Conservation (phyloP, 1,140 invertebrate genomes). For the Heliothis virescens region DNA sequence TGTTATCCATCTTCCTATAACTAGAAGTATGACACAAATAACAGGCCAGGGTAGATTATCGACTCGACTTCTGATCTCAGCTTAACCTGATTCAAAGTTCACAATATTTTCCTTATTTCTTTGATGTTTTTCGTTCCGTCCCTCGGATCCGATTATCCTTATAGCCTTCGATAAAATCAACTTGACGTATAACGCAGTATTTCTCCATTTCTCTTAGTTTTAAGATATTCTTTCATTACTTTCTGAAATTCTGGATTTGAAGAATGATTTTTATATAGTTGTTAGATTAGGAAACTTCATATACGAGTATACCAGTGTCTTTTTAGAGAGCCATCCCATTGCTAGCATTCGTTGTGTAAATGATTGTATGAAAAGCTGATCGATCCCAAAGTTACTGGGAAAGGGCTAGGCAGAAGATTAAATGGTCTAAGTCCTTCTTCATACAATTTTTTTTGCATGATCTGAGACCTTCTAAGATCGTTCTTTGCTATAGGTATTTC, state of each 20-base stretch:
- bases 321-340: too few species aligned
- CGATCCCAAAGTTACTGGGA: neutral
- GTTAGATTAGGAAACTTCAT: too few species aligned
- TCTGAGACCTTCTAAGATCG: too few species aligned
- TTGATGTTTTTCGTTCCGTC: constrained; percentile 20
- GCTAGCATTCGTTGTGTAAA: too few species aligned
- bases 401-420: too few species aligned
- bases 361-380: neutral
- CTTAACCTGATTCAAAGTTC: constrained; percentile 18
- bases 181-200: neutral
- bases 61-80: constrained; percentile 8
- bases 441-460: too few species aligned
- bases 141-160: constrained; percentile 30
- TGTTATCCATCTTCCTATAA: neutral
- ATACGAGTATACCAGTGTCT: too few species aligned
- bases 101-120: constrained; percentile 17
- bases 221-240: neutral
- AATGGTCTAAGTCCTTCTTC: too few species aligned
- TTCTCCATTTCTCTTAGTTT: neutral
- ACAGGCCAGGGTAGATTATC: neutral
- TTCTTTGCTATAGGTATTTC: neutral
- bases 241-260: too few species aligned
- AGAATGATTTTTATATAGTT: neutral
- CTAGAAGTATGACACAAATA: neutral
- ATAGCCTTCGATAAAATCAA: constrained; percentile 19